Evolutionary conservation across 2,113 vertebrate genomes (phyloP).

Genomic region (Chlamydotis undulata): DNA sequence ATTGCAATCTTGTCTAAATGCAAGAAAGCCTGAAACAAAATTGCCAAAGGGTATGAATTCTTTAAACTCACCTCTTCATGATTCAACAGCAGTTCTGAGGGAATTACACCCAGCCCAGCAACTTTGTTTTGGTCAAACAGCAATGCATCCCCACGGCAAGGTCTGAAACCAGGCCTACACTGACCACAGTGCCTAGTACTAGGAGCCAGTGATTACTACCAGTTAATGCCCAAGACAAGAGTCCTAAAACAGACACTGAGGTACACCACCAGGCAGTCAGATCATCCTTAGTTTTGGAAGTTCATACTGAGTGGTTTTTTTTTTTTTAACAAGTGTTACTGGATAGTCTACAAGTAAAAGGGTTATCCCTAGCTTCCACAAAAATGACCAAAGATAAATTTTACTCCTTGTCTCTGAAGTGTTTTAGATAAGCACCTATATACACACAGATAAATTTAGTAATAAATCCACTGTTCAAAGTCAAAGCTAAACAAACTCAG

Average conservation of each 20-base stretch:
- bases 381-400: not conserved
- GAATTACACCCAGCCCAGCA: not conserved
- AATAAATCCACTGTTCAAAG: not conserved
- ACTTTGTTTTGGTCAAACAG: not conserved
- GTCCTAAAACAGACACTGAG: not conserved
- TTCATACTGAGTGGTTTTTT: not conserved
- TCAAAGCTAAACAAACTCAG: not conserved
- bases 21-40: not conserved
- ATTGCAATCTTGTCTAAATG: not conserved
- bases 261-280: not conserved
- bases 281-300: not conserved
- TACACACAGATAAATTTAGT: not conserved
- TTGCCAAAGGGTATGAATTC: accelerated
- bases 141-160: not conserved
- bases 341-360: not conserved
- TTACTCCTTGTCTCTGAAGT: not conserved
- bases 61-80: not conserved
- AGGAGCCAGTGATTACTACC: not conserved
- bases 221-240: not conserved
- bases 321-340: not conserved
- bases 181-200: not conserved
- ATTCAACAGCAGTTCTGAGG: not conserved
- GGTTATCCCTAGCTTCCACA: not conserved
- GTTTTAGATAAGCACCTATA: not conserved
- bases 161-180: not conserved